Percentiles rank a stretch among this genome's conserved stretches.
Conservation (phyloP, 2,113 vertebrate species). For the Grantiella picta region DNA sequence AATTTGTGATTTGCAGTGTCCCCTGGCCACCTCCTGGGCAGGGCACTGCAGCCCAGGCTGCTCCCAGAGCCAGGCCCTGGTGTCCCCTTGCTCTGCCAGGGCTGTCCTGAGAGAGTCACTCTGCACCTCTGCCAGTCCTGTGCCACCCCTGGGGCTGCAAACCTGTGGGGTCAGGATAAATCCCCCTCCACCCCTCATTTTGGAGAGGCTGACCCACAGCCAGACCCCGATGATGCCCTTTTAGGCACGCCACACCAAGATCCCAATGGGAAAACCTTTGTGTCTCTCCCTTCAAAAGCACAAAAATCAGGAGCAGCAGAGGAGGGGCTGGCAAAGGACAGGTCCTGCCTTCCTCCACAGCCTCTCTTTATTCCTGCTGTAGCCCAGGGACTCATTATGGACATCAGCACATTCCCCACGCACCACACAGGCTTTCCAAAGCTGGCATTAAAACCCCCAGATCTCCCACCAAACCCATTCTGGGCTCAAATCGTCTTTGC, state of each 20-base stretch:
- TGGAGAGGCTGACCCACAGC: not conserved
- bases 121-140: not conserved
- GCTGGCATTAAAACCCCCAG: constrained; percentile 38
- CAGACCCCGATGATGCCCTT: not conserved
- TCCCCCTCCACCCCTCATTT: fast-evolving
- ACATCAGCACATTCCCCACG: constrained; percentile 34
- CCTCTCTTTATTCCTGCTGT: not conserved
- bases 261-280: not conserved
- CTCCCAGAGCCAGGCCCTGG: not conserved
- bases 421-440: not conserved
- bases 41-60: not conserved
- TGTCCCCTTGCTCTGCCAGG: not conserved
- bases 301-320: not conserved
- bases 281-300: not conserved
- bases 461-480: constrained; percentile 34
- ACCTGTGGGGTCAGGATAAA: fast-evolving
- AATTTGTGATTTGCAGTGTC: not conserved
- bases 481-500: constrained; percentile 10
- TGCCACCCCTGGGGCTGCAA: not conserved
- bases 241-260: not conserved
- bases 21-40: fast-evolving
- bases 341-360: not conserved
- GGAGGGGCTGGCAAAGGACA: not conserved
- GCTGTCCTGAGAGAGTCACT: not conserved
- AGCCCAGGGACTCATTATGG: constrained; percentile 5